Evolutionary conservation across 1,140 invertebrate genomes (phyloP), one percentile per base, ranked within the genome.

Genomic region (Myzus persicae): DNA sequence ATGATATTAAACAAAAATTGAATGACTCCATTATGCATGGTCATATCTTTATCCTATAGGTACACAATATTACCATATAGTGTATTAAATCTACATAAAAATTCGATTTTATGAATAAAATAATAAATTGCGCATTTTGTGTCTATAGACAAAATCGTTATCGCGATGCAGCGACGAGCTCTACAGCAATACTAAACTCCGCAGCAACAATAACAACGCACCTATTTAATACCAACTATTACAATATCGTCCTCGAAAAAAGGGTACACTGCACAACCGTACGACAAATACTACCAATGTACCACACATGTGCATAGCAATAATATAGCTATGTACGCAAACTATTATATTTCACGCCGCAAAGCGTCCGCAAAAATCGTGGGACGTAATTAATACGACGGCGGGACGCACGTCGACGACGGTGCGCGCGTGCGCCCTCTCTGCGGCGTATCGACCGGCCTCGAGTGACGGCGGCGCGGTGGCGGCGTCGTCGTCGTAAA

Each of bases 401-500:
- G 9, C 59, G 40, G 24, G 2, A 46, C 31, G 20, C 18, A 38
- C 40, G 40, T 9, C 1, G 42, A 54, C 81, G 26, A 42, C 22
- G 11, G 36, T 6, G 81, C 36, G 48, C 91, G 91, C 91, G 76
- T 93, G 91, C 91, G 91, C 91, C 3, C 22, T 22, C 26, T 84
- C 76, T 36, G 26, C 44, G 76, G 90, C 38, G 90, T 91, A 91
- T 91, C 93, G 90, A 92, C 93, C 93, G 82, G 76, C 81, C 89
- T 42, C 89, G 59, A 76, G 31, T n/a, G 4, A 76, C 31, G 59
- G n/a, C 59, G 59, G 59, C 31, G 59, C 59, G 59, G 59, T 5
- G 31, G 9, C 54, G 48, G 18, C 59, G 93, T 31, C 36, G 88
- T 93, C 89, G 81, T 91, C 11, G 26, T 38, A 46, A 93, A 93